These are phyloP conservation scores for Platycercus adscitus DNA, from an alignment of 2,113 vertebrate species.

Conservation along the genomic window DNA sequence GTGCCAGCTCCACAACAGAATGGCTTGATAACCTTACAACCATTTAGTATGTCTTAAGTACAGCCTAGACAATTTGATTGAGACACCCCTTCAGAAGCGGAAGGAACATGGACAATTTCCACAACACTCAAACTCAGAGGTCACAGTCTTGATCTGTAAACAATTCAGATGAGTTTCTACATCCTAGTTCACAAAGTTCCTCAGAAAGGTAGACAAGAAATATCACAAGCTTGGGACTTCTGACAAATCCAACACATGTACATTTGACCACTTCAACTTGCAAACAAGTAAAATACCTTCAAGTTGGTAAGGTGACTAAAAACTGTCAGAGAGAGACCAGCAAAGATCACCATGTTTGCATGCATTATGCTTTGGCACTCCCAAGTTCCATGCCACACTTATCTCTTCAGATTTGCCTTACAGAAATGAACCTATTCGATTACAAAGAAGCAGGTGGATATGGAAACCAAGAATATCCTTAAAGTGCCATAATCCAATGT, in stretches of 20 bases:
- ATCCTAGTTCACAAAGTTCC: background rate
- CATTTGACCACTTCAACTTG: background rate
- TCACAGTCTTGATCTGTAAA: background rate
- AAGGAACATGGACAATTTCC: background rate
- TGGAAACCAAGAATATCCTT: background rate
- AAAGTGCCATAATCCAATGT: background rate
- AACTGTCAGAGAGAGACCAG: background rate
- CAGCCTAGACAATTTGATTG: background rate
- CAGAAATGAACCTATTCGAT: background rate
- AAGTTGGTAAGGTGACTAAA: background rate
- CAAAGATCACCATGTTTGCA: background rate
- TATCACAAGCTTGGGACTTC: background rate
- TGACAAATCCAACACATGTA: background rate
- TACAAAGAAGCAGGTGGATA: background rate
- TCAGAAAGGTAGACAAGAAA: background rate
- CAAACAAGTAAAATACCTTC: background rate
- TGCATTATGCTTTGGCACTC: background rate
- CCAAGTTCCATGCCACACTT: accelerated
- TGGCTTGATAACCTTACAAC: background rate
- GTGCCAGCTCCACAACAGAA: background rate
- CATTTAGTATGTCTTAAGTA: background rate
- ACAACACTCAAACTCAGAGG: background rate
- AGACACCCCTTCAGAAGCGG: background rate
- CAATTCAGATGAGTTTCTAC: background rate
- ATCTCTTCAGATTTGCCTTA: background rate